Base-by-base conservation (phyloP, 2,113 vertebrate species). In the Deroptyus accipitrinus region DNA sequence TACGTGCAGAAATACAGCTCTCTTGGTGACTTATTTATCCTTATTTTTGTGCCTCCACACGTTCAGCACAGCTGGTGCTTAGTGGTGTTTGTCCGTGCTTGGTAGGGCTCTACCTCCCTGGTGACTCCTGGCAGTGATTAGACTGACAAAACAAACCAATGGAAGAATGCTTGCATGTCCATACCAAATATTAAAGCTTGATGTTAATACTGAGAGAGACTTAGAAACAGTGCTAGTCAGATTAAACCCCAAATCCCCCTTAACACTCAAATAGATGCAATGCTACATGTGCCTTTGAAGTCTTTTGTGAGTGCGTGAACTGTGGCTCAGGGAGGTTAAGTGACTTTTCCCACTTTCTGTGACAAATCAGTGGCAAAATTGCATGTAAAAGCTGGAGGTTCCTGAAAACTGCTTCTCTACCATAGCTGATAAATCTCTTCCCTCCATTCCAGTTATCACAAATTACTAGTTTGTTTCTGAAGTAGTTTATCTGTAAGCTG, bases 1-100 rank as follows among this genome's bases (percentile, higher is more conserved):
- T 99, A 96, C 33, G 98, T 94, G 25, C 52, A 86, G 63, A 66
- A 91, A 55, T 51, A 41, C 30, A 48, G 11, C 28, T 31, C 11
- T 41, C 28, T 62, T 4, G 0, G 37, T 57, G 7, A 1, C 52
- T 57, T 42, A 14, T 8, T 33, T 19, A 11, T 41, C 41, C 19
- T 22, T 14, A 24, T 24, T 87, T 63, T 41, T 73, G 7, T 10
- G 18, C 20, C 51, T 66, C 41, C 20, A 12, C 22, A 1, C 31
- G n/a, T 55, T 84, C 35, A 69, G n/a, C 67, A 62, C 15, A 44
- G 9, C 17, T 77, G 51, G 13, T 78, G 35, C 37, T 84, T 72
- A 70, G 49, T 5, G 4, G 25, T 66, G 22, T 62, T 93, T 5
- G 3, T 63, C 63, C 3, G 1, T 73, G 13, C 44, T 37, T 57